Evolutionary conservation across 2,888 invertebrate species (phyloP).

Genomic region (Helleia helle): DNA sequence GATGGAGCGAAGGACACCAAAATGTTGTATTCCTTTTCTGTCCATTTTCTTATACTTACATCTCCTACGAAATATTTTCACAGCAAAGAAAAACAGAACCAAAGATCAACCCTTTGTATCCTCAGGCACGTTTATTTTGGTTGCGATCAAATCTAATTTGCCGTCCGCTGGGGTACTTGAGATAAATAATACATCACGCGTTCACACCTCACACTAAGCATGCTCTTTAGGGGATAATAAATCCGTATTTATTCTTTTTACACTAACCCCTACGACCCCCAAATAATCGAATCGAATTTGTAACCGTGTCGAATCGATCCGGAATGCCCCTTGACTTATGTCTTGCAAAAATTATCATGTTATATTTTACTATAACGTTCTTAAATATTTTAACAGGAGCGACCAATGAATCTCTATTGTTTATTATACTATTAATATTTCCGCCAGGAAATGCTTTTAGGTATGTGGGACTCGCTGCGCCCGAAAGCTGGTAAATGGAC

Average conservation of each 20-base stretch:
- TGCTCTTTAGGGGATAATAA: slow-evolving; percentile 68
- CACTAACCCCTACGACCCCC: slow-evolving; percentile 47
- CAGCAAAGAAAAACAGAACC: background rate
- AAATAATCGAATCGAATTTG: slow-evolving; percentile 56
- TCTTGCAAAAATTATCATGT: slow-evolving; percentile 15
- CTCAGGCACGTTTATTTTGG: slow-evolving; percentile 49
- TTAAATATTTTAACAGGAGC: no score
- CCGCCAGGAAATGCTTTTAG: no score
- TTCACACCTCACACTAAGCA: slow-evolving; percentile 66
- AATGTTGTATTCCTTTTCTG: no score
- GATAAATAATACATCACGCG: slow-evolving; percentile 65
- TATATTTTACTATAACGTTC: no score
- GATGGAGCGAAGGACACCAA: no score
- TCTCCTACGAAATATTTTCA: no score
- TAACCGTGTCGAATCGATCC: slow-evolving; percentile 60
- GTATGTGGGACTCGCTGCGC: no score
- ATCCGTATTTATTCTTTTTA: slow-evolving; percentile 73
- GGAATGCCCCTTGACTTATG: slow-evolving; percentile 16
- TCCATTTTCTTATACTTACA: no score
- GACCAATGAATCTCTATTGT: no score
- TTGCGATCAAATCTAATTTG: slow-evolving; percentile 57
- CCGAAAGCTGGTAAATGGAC: no score
- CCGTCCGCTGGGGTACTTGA: slow-evolving; percentile 45
- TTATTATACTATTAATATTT: no score
- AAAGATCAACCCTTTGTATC: slow-evolving; percentile 28